Base-by-base conservation (phyloP, 92 coral and sea anemone species). In the Metridium senile region DNA sequence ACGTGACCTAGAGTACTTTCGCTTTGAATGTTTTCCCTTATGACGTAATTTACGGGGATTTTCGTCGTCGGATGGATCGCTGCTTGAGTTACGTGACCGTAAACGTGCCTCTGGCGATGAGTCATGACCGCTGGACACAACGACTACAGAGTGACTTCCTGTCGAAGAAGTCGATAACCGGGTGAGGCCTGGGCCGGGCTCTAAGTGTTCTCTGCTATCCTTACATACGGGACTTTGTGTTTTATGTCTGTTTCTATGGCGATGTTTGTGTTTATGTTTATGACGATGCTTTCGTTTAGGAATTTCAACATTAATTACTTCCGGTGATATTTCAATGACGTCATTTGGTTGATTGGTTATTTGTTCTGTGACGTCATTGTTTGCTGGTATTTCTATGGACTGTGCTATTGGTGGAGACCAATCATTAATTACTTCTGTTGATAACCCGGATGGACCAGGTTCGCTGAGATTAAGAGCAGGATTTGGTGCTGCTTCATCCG, bases 361-460 rank as follows among this genome's bases (percentile, higher is more conserved):
- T 33, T 13, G 67, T 26, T 58, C 33, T n/a, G 13, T 17, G 34
- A 62, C 78, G 58, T 73, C 54, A 58, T 45, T 58, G 49, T 26
- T 46, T 43, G 66, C 59, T 65, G 75, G 58, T 21, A 54, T 13
- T 19, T 81, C 58, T 16, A 31, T 72, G 13, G 56, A 58, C 67
- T 68, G 54, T 64, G 81, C 59, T 53, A 67, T 58, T 21, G 63
- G 82, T 0, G 95, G 91, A 65, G 95, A 86, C 91, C 91, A 83
- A 45, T 45, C 61, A 46, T 52, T 33, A 26, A 22, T 32, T 11
- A 51, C 88, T 32, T 26, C 10, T 21, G 63, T 51, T 25, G 85
- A 71, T 34, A 69, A 68, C 16, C 82, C 77, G 72, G 86, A 78
- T 26, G 76, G 66, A 19, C 76, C 89, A 51, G 82, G 75, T 11